These are phyloP conservation scores for Epiblema foenella DNA, from an alignment of 2,888 invertebrate genomes.

Conservation along the genomic window DNA sequence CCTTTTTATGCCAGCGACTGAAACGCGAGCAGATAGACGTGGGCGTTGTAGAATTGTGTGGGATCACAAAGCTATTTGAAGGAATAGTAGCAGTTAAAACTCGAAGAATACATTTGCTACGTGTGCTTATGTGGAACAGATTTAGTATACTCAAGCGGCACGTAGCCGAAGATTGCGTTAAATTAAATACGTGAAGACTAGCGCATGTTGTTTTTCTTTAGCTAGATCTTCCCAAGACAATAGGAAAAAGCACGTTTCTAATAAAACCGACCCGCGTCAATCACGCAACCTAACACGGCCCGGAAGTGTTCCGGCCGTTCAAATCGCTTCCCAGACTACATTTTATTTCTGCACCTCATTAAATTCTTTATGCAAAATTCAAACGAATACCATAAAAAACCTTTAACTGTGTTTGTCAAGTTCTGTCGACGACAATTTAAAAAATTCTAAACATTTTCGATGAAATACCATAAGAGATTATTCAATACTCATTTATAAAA, in stretches of 20 bases:
- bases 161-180: constrained; percentile 26
- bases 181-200: constrained; percentile 41
- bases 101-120: background rate
- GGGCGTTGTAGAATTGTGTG: constrained; percentile 37
- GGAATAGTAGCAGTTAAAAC: constrained; percentile 6
- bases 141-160: background rate
- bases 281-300: constrained; percentile 14
- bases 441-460: constrained; percentile 36
- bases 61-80: constrained; percentile 1
- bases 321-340: constrained; percentile 25
- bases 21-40: constrained; percentile 30
- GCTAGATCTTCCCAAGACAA: constrained; percentile 5
- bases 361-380: constrained; percentile 34
- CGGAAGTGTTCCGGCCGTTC: background rate
- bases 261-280: constrained; percentile 40
- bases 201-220: background rate
- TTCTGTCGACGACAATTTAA: constrained; percentile 35
- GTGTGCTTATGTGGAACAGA: background rate
- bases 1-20: constrained; percentile 45
- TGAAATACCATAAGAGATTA: constrained; percentile 38
- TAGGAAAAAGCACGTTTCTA: constrained; percentile 28
- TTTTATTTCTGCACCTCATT: constrained; percentile 41
- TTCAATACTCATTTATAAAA: constrained; percentile 44
- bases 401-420: constrained; percentile 41
- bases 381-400: constrained; percentile 41